Base-by-base conservation (phyloP, 2,113 vertebrate species). In the Lepidothrix coronata region DNA sequence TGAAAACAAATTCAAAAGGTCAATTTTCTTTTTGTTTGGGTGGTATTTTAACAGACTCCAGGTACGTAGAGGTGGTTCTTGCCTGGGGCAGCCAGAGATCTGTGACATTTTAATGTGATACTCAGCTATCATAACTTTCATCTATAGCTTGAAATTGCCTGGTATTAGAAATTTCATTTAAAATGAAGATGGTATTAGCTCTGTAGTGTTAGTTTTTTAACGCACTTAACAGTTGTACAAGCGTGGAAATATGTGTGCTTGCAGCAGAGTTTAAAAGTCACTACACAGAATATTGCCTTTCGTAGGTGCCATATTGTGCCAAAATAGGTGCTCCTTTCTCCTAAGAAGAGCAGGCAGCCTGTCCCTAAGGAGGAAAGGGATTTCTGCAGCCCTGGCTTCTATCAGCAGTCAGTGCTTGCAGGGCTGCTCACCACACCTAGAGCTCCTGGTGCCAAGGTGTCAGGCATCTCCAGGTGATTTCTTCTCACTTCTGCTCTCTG, bases 211-310 rank as follows among this genome's bases (percentile, higher is more conserved):
- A 6, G 4, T 25, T 73, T 44, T 87, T 44, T 12, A 44, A 28
- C 37, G 15, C 8, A 1, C 11, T 57, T 33, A 23, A 1, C 1
- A 3, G 33, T 13, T 44, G 55, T 52, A 13, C 3, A 1, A 51
- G 33, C 2, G 2, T 33, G 65, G 78, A 55, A 59, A n/a, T 1
- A 5, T 6, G 14, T 17, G 35, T 43, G 35, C 30, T 77, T 51
- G 70, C 44, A 59, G 78, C 52, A 44, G 61, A 61, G 37, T 37
- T 67, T 19, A 8, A 22, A 35, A 39, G 44, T 51, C 35, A 18
- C 55, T 21, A 1, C 22, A 8, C 73, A 55, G 37, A 52, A 3
- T 27, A 1, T 21, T 63, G 43, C 59, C 43, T 54, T 61, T 14
- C 48, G 57, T 8, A 19, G 27, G 14, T 89, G 61, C 39, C 11